A percentile compares a stretch with the other conserved stretches of the same genome.
These are phyloP conservation scores for Leucania comma DNA, from an alignment of 2,888 invertebrate genomes.

Conservation along the genomic window DNA sequence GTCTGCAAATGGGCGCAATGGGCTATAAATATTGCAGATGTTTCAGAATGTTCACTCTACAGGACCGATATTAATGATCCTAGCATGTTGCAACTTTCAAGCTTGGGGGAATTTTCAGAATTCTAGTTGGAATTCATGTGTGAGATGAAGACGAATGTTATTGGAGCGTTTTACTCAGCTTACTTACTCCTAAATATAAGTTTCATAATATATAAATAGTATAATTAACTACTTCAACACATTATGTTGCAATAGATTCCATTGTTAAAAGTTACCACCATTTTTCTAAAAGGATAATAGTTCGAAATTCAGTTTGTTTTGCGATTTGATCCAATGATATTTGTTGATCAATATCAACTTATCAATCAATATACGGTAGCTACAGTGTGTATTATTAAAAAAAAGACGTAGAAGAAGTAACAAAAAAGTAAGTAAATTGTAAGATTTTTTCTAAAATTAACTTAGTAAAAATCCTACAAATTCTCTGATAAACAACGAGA, in stretches of 20 bases:
- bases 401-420: too few species aligned
- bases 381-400: too few species aligned
- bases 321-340: neutral
- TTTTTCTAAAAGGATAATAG: too few species aligned
- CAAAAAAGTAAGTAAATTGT: too few species aligned
- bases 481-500: too few species aligned
- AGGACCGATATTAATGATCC: conserved; percentile 45
- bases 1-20: conserved; percentile 70
- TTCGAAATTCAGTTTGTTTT: neutral
- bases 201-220: too few species aligned
- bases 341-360: neutral
- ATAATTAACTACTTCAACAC: neutral
- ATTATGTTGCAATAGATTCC: neutral
- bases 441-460: too few species aligned
- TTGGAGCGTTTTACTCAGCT: neutral
- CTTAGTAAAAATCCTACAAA: too few species aligned
- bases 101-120: conserved; percentile 9
- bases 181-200: neutral
- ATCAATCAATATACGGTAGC: too few species aligned
- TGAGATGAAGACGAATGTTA: neutral
- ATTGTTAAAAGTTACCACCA: neutral
- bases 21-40: conserved; percentile 74
- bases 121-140: conserved; percentile 32
- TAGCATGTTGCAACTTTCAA: conserved; percentile 17
- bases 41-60: conserved; percentile 16